phyloP scores from a whole-genome alignment of 1,140 invertebrate species.

The Drosophila fuyamai region DNA sequence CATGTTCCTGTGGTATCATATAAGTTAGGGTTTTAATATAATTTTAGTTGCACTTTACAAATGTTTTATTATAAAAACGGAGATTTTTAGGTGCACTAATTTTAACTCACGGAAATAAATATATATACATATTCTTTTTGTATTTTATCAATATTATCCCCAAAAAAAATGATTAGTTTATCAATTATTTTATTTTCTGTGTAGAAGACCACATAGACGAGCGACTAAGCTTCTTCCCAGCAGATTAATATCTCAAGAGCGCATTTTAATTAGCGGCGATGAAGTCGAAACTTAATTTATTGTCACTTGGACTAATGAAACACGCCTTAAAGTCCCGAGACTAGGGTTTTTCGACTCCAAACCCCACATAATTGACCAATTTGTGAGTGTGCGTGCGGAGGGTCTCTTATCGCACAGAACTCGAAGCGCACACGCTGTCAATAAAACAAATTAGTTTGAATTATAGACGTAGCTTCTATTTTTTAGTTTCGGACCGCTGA shows the following conservation, averaged over 20 bases:
- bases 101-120: too few species aligned
- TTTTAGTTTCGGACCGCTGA: constrained; percentile 16
- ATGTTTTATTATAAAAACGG: too few species aligned
- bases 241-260: constrained; percentile 82
- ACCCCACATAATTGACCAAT: constrained; percentile 76
- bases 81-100: too few species aligned
- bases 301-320: constrained; percentile 82
- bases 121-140: too few species aligned
- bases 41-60: too few species aligned
- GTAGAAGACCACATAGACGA: constrained; percentile 11
- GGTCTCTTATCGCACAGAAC: constrained; percentile 22
- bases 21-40: too few species aligned
- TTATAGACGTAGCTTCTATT: constrained; percentile 75
- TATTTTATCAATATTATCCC: too few species aligned
- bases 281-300: constrained; percentile 76
- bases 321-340: constrained; percentile 39
- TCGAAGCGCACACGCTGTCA: constrained; percentile 76
- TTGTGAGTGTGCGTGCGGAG: constrained; percentile 46
- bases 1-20: too few species aligned
- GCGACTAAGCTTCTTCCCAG: constrained; percentile 69
- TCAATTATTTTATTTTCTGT: background rate
- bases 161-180: too few species aligned
- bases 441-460: constrained; percentile 84
- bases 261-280: constrained; percentile 78
- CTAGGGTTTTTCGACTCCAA: background rate